phyloP scores from a whole-genome alignment of 2,888 invertebrate genomes.

The Perdita meconis region DNA sequence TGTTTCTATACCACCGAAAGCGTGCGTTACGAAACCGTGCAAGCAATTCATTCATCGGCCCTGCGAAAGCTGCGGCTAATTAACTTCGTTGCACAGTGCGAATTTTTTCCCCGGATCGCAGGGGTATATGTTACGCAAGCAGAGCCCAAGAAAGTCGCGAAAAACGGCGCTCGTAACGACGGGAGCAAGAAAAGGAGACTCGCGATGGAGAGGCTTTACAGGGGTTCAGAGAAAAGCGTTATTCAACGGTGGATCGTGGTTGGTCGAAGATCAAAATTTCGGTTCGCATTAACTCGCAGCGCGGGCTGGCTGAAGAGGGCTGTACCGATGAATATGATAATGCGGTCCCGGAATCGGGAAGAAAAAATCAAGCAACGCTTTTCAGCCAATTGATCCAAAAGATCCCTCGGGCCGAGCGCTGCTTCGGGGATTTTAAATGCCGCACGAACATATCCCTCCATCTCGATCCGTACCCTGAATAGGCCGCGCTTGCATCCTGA shows the following conservation, averaged over 20 bases:
- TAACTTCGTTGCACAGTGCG: slow-evolving; percentile 4
- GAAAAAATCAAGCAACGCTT: slow-evolving; percentile 54
- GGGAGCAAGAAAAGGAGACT: background rate
- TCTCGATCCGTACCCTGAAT: slow-evolving; percentile 57
- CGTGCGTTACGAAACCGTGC: background rate
- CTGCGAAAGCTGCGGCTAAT: slow-evolving; percentile 10
- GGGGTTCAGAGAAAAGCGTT: background rate
- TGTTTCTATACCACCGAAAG: background rate
- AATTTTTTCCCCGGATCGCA: background rate
- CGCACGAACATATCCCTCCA: slow-evolving; percentile 54
- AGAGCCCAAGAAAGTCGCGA: background rate
- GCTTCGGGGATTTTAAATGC: slow-evolving; percentile 51
- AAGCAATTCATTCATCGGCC: background rate
- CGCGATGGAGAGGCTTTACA: background rate
- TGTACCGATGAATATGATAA: slow-evolving; percentile 50
- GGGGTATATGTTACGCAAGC: too few relatives aligned
- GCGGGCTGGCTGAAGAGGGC: background rate
- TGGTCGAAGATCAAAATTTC: slow-evolving; percentile 46
- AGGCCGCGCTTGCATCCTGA: slow-evolving; percentile 57
- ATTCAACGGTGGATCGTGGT: background rate
- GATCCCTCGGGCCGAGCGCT: slow-evolving; percentile 25
- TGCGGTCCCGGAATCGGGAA: slow-evolving; percentile 27
- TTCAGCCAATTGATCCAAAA: slow-evolving; percentile 63
- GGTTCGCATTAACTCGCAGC: slow-evolving; percentile 10
- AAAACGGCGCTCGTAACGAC: background rate